Percentiles rank a stretch among this genome's conserved stretches.
phyloP scores from a whole-genome alignment of 2,888 invertebrate genomes.

The Drosophila rellima region DNA sequence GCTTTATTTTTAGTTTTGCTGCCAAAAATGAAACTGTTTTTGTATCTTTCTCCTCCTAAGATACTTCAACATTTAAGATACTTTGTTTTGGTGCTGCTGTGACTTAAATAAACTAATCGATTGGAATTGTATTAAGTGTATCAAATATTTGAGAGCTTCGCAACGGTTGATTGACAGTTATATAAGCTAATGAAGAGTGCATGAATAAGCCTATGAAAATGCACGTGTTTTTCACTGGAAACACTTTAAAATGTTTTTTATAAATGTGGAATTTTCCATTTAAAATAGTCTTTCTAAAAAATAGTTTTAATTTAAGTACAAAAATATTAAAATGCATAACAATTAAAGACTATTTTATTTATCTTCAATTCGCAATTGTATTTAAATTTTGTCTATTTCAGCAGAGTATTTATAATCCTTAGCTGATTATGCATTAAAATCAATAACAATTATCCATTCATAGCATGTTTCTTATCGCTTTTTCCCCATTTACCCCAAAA shows the following conservation, averaged over 20 bases:
- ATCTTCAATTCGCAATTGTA: not conserved
- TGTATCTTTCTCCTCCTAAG: slow-evolving; percentile 35
- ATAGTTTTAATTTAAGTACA: too few relatives aligned
- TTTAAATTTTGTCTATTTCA: not conserved
- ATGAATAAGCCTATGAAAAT: not conserved
- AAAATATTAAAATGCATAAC: too few relatives aligned
- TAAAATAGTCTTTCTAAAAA: not conserved
- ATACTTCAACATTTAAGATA: slow-evolving; percentile 49
- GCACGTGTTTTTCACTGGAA: not conserved
- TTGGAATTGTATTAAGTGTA: slow-evolving; percentile 29
- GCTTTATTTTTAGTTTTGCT: slow-evolving; percentile 63
- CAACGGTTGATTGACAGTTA: slow-evolving; percentile 22
- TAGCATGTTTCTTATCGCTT: slow-evolving; percentile 22
- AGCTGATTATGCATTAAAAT: slow-evolving; percentile 10
- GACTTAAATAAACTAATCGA: slow-evolving; percentile 54
- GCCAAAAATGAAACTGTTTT: slow-evolving; percentile 55
- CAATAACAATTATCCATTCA: slow-evolving; percentile 17
- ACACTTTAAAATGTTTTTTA: not conserved
- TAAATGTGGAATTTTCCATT: not conserved
- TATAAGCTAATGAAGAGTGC: not conserved
- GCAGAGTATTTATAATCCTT: not conserved
- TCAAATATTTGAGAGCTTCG: slow-evolving; percentile 3
- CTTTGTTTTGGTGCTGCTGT: not conserved
- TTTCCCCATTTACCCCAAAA: slow-evolving; percentile 5
- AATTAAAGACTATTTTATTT: too few relatives aligned